Evolutionary conservation across 2,888 invertebrate species (phyloP).

Genomic region (Drosophila mimetica): DNA sequence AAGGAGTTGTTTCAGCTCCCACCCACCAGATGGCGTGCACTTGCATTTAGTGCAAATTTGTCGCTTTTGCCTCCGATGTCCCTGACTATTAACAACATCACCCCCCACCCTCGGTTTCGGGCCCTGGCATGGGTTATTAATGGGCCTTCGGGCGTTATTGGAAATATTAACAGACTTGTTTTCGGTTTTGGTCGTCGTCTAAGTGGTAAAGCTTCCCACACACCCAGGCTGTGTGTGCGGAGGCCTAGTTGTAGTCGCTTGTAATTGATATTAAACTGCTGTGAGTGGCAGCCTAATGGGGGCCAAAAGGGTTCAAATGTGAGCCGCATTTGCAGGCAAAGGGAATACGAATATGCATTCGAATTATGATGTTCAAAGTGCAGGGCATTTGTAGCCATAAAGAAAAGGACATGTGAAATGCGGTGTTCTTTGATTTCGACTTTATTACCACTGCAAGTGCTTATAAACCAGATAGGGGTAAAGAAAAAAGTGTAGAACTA

Average conservation of each 20-base stretch:
- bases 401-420: neutral
- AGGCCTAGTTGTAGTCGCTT: slow-evolving; percentile 27
- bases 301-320: slow-evolving; percentile 29
- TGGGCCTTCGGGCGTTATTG: slow-evolving; percentile 67
- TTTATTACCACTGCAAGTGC: neutral
- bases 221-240: slow-evolving; percentile 5
- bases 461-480: neutral
- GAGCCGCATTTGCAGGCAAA: slow-evolving; percentile 22
- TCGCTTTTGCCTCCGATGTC: slow-evolving; percentile 52
- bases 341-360: slow-evolving; percentile 16
- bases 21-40: slow-evolving; percentile 31
- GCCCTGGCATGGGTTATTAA: slow-evolving; percentile 51
- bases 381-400: neutral
- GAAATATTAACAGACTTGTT: slow-evolving; percentile 69
- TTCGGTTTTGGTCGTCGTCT: slow-evolving; percentile 35
- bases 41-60: slow-evolving; percentile 71
- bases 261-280: slow-evolving; percentile 66
- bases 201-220: slow-evolving; percentile 12
- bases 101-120: slow-evolving; percentile 13
- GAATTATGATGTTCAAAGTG: slow-evolving; percentile 39
- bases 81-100: slow-evolving; percentile 66
- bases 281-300: slow-evolving; percentile 42
- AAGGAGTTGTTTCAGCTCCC: neutral
- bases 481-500: no score
- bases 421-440: neutral